Evolutionary conservation across 2,797 vertebrate species (phyloP), one percentile per base, ranked within the genome.

Genomic region (Parotocinclus haroldoi): DNA sequence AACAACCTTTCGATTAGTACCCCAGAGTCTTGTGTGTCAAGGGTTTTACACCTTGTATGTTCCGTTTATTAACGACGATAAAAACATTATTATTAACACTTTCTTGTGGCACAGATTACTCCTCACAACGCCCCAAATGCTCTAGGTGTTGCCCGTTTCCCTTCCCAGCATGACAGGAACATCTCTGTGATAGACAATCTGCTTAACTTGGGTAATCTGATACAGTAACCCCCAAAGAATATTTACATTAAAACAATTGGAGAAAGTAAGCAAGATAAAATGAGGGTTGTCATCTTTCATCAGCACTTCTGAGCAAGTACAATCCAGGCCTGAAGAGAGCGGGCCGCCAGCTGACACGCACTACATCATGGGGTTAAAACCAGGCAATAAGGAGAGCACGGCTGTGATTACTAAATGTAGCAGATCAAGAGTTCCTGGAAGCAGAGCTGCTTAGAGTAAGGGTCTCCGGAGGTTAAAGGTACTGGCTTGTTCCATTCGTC

Each of bases 261-360:
- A 59, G 64, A 11, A 56, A 63, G 42, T 68, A 58, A 78, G 55
- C 73, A 71, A 66, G 82, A 79, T 80, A 82, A 86, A 89, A 87
- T 65, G 40, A 81, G 79, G 62, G 77, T 79, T 83, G 84, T 85
- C 85, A 79, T 88, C 86, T 85, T 85, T 82, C 79, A 84, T 88
- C 83, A 87, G 79, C 78, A 81, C 87, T 86, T 81, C 78, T 58
- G 52, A 77, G 78, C 79, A 81, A 81, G 82, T 79, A 85, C 72
- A 85, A 84, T 77, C 83, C 82, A 86, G 82, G 83, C 80, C 82
- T 79, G 78, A 85, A 79, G 80, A 74, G 75, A 86, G 79, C n/a
- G 75, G 62, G 59, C 75, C 80, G 77, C 66, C 78, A 78, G 73
- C 40, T 68, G 57, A 58, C 75, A 82, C 79, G 67, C 78, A 81